Conservation (phyloP, 2,113 vertebrate genomes). For the Nyctibius bracteatus region DNA sequence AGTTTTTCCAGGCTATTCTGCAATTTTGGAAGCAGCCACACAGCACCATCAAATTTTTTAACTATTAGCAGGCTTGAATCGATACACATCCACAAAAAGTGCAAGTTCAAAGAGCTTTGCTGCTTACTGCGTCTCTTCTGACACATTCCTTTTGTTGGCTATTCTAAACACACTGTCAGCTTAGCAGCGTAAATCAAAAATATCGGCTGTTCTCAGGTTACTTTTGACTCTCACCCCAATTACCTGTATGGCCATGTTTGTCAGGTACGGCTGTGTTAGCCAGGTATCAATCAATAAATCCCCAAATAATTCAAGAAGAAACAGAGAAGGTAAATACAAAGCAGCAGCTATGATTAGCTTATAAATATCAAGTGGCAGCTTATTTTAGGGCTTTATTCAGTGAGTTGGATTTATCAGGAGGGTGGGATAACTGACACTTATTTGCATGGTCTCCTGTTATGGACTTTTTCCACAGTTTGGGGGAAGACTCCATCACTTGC, state of each 20-base stretch:
- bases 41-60: background rate
- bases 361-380: background rate
- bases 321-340: background rate
- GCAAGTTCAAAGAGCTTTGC: background rate
- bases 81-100: background rate
- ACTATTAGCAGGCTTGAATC: background rate
- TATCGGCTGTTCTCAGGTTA: background rate
- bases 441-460: background rate
- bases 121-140: background rate
- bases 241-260: background rate
- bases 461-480: background rate
- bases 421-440: background rate
- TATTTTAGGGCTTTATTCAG: background rate
- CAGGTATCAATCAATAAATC: background rate
- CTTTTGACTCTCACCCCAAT: background rate
- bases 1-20: background rate
- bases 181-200: background rate
- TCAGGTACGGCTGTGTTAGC: background rate
- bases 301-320: background rate
- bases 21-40: background rate
- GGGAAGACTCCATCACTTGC: background rate
- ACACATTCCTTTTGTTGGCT: background rate
- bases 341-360: background rate
- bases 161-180: background rate
- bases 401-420: background rate